These are phyloP conservation scores for Drosophila ironensis DNA, from an alignment of 1,140 invertebrate genomes.

Conservation along the genomic window DNA sequence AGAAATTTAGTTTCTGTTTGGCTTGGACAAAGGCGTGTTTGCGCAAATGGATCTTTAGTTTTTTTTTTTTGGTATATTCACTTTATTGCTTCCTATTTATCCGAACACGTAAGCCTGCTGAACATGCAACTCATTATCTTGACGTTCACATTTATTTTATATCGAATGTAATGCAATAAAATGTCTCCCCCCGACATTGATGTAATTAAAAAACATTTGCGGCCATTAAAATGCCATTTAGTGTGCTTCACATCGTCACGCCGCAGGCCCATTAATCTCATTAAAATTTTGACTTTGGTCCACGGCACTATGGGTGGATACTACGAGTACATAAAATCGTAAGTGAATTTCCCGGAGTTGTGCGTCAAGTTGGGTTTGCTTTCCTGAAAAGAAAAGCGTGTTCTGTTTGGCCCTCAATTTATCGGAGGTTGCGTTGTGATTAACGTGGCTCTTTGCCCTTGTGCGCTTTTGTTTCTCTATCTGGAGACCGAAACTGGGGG, in stretches of 20 bases:
- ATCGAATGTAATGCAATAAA: slow-evolving; percentile 39
- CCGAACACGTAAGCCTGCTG: neutral
- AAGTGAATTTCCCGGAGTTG: slow-evolving; percentile 16
- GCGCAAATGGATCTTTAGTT: neutral
- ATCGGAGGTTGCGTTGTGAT: slow-evolving; percentile 50
- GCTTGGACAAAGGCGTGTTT: neutral
- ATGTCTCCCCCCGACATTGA: slow-evolving; percentile 33
- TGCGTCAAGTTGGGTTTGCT: no score
- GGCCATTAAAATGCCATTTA: slow-evolving; percentile 68
- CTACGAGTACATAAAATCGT: slow-evolving; percentile 6
- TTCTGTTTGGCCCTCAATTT: slow-evolving; percentile 50
- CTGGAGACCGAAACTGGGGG: slow-evolving; percentile 3
- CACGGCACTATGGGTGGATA: slow-evolving; percentile 14
- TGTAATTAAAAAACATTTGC: slow-evolving; percentile 67
- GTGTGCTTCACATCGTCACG: slow-evolving; percentile 60
- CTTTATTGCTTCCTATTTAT: neutral
- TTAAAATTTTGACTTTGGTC: slow-evolving; percentile 59
- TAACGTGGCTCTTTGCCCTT: slow-evolving; percentile 41
- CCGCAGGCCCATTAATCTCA: slow-evolving; percentile 65
- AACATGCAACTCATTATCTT: slow-evolving; percentile 26
- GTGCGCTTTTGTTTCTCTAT: slow-evolving; percentile 35
- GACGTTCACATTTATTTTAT: slow-evolving; percentile 31
- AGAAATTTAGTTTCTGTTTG: no score
- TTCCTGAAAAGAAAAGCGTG: no score
- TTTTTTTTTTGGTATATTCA: neutral